A percentile compares a stretch with the other conserved stretches of the same genome.
Evolutionary conservation across 2,888 invertebrate genomes (phyloP).

Genomic region (Conchocele bisecta): DNA sequence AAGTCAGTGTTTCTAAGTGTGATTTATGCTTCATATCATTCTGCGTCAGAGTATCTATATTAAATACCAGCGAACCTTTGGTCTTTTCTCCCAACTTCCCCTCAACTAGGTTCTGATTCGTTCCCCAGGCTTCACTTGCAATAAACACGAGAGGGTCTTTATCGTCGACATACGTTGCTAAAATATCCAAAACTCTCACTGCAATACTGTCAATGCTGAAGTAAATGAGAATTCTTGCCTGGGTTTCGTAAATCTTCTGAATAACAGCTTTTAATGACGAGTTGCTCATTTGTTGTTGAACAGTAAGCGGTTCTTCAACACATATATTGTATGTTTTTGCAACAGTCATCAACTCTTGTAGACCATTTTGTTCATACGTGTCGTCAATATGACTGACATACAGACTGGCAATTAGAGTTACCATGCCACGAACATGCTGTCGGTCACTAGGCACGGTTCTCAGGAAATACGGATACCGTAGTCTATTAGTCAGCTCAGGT

Average conservation of each 20-base stretch:
- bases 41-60: constrained; percentile 47
- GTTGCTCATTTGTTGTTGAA: constrained; percentile 44
- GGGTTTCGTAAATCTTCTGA: constrained; percentile 21
- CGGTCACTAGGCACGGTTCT: constrained; percentile 70
- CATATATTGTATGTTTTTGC: constrained; percentile 68
- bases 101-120: constrained; percentile 45
- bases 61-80: constrained; percentile 66
- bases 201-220: constrained; percentile 66
- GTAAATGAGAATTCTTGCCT: constrained; percentile 62
- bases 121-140: constrained; percentile 76
- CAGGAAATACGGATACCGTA: constrained; percentile 67
- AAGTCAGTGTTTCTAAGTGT: constrained; percentile 47
- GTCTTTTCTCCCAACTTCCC: constrained; percentile 49
- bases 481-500: constrained; percentile 61
- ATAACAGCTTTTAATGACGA: constrained; percentile 23
- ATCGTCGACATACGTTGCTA: not conserved
- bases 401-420: constrained; percentile 58
- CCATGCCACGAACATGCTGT: constrained; percentile 66
- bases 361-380: constrained; percentile 69
- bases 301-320: constrained; percentile 56
- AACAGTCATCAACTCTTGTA: constrained; percentile 51
- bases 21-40: constrained; percentile 32
- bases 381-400: constrained; percentile 66
- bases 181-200: constrained; percentile 56
- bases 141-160: constrained; percentile 60